These are phyloP conservation scores for Amiota minor DNA, from an alignment of 2,888 invertebrate species.

Conservation along the genomic window DNA sequence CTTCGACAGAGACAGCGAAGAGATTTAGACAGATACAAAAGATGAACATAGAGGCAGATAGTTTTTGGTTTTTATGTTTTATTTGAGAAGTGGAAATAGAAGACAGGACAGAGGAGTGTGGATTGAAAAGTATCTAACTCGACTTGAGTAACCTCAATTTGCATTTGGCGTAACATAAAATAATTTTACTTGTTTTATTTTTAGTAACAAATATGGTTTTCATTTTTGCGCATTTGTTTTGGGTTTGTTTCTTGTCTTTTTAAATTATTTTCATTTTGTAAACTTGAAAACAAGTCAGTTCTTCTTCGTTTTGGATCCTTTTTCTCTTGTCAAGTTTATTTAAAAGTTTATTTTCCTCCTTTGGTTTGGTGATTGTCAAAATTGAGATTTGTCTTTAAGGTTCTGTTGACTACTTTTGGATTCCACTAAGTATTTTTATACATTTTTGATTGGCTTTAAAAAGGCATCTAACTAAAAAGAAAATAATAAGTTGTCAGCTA, in stretches of 20 bases:
- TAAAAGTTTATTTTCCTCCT: too few relatives aligned
- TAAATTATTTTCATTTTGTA: constrained; percentile 1
- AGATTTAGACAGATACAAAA: background rate
- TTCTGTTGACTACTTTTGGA: constrained; percentile 40
- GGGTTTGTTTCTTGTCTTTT: constrained; percentile 9
- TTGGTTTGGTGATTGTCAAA: too few relatives aligned
- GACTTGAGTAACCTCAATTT: constrained; percentile 52
- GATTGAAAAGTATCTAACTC: too few relatives aligned
- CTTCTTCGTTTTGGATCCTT: background rate
- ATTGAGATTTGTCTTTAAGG: too few relatives aligned
- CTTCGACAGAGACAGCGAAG: constrained; percentile 7
- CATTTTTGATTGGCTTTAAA: constrained; percentile 50
- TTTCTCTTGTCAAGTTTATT: background rate
- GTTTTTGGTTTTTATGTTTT: constrained; percentile 46
- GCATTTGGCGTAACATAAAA: constrained; percentile 43
- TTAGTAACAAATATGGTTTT: constrained; percentile 19
- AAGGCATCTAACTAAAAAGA: background rate
- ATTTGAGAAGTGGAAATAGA: constrained; percentile 21
- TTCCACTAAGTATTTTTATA: constrained; percentile 26
- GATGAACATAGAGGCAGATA: constrained; percentile 8
- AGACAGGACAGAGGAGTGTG: too few relatives aligned
- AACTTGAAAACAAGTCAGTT: background rate
- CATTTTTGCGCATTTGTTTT: constrained; percentile 18
- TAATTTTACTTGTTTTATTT: background rate
- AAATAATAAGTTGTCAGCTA: background rate